phyloP scores from a whole-genome alignment of 2,113 vertebrate genomes.

The Aptenodytes forsteri region DNA sequence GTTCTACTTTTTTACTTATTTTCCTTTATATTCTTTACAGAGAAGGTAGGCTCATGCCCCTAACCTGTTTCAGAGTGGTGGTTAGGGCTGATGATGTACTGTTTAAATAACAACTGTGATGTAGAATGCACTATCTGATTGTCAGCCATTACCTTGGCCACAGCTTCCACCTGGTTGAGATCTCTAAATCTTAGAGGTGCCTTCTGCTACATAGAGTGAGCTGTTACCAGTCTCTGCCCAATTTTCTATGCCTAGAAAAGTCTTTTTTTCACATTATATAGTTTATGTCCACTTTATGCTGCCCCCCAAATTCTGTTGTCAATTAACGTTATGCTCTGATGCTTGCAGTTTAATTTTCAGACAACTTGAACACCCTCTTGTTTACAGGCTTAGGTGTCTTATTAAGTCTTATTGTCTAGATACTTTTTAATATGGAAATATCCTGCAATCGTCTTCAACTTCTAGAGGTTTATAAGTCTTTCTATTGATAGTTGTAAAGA shows the following conservation, averaged over 20 bases:
- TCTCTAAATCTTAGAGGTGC: background rate
- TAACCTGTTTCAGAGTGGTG: background rate
- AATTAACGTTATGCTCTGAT: background rate
- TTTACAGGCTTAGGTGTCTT: background rate
- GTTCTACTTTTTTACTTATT: background rate
- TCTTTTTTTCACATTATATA: background rate
- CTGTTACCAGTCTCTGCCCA: background rate
- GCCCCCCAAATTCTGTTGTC: background rate
- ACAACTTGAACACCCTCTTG: background rate
- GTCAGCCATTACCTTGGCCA: background rate
- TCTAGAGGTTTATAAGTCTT: background rate
- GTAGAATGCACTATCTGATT: background rate
- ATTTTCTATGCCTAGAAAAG: slow-evolving; percentile 14
- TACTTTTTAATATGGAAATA: background rate
- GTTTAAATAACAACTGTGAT: background rate
- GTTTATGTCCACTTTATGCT: slow-evolving; percentile 37
- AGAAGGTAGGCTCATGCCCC: background rate
- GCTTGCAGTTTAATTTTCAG: background rate
- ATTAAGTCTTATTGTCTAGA: background rate
- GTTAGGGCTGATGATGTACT: background rate
- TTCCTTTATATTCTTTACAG: background rate
- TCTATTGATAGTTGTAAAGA: background rate
- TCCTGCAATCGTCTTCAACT: background rate
- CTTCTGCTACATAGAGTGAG: slow-evolving; percentile 27
- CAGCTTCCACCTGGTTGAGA: background rate